Conservation (phyloP, 2,113 vertebrate species). For the Sciurus niger region DNA sequence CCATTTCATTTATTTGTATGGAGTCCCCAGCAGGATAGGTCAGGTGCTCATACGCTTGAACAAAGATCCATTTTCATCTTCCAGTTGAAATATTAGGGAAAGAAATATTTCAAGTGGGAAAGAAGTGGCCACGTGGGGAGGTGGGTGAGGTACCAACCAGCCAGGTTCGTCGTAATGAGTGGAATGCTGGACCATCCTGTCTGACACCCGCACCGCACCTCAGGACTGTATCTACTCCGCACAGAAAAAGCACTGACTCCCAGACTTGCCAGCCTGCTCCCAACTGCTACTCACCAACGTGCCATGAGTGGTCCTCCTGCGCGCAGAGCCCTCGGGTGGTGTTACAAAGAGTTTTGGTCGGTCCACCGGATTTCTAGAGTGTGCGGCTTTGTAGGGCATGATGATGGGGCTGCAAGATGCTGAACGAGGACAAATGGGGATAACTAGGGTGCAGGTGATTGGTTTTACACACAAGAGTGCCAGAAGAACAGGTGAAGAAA, state of each 20-base stretch:
- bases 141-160: neutral
- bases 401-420: slow-evolving; percentile 97
- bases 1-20: neutral
- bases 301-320: slow-evolving; percentile 89
- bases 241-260: neutral
- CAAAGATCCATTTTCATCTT: neutral
- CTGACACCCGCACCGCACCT: neutral
- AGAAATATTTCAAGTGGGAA: neutral
- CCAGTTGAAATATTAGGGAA: neutral
- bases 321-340: slow-evolving; percentile 85
- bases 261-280: neutral
- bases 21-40: neutral
- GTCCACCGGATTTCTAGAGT: slow-evolving; percentile 92
- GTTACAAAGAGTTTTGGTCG: slow-evolving; percentile 91
- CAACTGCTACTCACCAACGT: slow-evolving; percentile 83
- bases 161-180: neutral
- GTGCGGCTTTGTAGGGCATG: slow-evolving; percentile 94
- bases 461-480: slow-evolving; percentile 87
- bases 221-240: neutral
- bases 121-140: neutral
- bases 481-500: slow-evolving; percentile 88
- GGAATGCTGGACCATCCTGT: neutral
- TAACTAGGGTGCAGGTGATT: slow-evolving; percentile 92
- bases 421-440: slow-evolving; percentile 99
- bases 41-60: neutral